These are phyloP conservation scores for Dolichopus griseipennis DNA, from an alignment of 2,888 invertebrate species.

Conservation along the genomic window DNA sequence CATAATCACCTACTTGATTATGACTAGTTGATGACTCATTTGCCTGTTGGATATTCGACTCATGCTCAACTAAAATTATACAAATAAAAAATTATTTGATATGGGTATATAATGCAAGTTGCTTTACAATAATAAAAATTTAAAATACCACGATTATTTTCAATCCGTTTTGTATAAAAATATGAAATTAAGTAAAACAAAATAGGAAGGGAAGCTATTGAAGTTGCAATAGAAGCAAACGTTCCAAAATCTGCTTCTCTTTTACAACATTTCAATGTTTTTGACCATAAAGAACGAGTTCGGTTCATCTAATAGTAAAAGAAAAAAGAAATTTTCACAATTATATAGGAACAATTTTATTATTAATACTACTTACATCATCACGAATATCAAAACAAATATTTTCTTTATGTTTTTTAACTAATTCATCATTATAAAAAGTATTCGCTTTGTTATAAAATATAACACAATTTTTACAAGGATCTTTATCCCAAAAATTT, in stretches of 20 bases:
- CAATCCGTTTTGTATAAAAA: conserved; percentile 14
- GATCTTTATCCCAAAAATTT: conserved; percentile 26
- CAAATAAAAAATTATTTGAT: too few relatives aligned
- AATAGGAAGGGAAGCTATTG: conserved; percentile 13
- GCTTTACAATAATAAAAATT: too few relatives aligned
- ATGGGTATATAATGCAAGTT: too few relatives aligned
- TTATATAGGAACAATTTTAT: too few relatives aligned
- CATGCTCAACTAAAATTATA: too few relatives aligned
- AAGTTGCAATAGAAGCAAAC: conserved; percentile 12
- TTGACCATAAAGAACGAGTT: conserved; percentile 20
- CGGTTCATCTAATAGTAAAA: conserved; percentile 19
- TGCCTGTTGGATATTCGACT: too few relatives aligned
- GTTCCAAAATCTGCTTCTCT: conserved; percentile 14
- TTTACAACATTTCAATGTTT: conserved; percentile 19
- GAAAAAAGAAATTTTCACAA: too few relatives aligned
- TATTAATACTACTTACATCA: conserved; percentile 20
- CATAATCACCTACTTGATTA: too few relatives aligned
- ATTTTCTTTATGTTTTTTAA: conserved; percentile 22
- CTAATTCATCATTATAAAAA: not conserved
- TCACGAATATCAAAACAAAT: conserved; percentile 36
- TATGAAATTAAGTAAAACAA: conserved; percentile 16
- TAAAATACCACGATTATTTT: conserved; percentile 14
- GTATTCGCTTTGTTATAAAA: not conserved
- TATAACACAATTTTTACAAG: conserved; percentile 13
- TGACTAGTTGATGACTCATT: too few relatives aligned